Evolutionary conservation across 2,113 vertebrate species (phyloP).

Genomic region (Vanacampus margaritifer): DNA sequence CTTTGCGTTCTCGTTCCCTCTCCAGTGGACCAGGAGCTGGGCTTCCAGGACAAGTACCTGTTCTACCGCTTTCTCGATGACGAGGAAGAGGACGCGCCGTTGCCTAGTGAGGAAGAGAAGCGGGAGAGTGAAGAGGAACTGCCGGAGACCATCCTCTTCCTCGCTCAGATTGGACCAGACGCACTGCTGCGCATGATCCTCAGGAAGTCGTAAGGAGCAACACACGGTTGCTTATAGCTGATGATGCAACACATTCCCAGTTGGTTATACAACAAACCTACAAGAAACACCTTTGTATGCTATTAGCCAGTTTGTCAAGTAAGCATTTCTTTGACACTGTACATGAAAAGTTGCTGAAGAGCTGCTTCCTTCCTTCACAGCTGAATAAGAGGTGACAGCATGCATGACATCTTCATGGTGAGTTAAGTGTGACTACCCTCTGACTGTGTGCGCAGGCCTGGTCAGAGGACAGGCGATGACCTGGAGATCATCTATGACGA

Average conservation of each 20-base stretch:
- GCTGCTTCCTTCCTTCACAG: neutral
- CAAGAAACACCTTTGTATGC: no score
- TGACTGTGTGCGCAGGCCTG: slow-evolving; percentile 75
- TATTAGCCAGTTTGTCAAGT: no score
- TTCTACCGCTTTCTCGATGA: slow-evolving; percentile 98
- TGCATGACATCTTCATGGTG: slow-evolving; percentile 2
- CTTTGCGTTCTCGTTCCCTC: slow-evolving; percentile 7
- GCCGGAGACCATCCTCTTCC: slow-evolving; percentile 89
- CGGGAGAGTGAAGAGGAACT: slow-evolving; percentile 94
- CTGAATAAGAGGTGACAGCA: slow-evolving; percentile 1
- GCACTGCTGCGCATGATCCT: slow-evolving; percentile 98
- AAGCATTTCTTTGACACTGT: neutral
- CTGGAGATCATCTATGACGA: slow-evolving; percentile 98
- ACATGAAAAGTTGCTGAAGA: neutral
- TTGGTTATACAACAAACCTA: no score
- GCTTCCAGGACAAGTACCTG: slow-evolving; percentile 97
- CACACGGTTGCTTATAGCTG: neutral
- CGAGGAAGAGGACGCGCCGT: slow-evolving; percentile 84
- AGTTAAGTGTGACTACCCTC: slow-evolving; percentile 23
- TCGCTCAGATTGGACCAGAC: slow-evolving; percentile 92
- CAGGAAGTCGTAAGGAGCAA: slow-evolving; percentile 84
- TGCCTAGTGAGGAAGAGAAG: slow-evolving; percentile 94
- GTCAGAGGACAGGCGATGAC: slow-evolving; percentile 92
- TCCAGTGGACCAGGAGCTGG: slow-evolving; percentile 90
- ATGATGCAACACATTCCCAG: neutral